These are phyloP conservation scores for Danio aesculapii DNA, from an alignment of 2,797 vertebrate species.

Conservation along the genomic window DNA sequence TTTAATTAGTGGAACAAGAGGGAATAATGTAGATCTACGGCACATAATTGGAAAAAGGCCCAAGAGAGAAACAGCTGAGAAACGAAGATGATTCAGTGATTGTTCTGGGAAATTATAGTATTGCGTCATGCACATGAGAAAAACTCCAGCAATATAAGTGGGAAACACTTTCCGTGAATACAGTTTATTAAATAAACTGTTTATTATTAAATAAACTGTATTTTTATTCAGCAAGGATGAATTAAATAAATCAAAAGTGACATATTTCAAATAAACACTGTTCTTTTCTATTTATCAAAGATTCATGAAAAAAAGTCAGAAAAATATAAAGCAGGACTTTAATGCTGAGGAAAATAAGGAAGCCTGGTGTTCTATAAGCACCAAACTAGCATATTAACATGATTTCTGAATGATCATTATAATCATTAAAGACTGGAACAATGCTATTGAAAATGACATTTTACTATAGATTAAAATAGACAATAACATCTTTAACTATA, in stretches of 20 bases:
- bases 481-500: no score
- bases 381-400: background rate
- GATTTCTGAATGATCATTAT: background rate
- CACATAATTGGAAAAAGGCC: slow-evolving; percentile 22
- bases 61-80: slow-evolving; percentile 13
- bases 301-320: background rate
- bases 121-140: slow-evolving; percentile 15
- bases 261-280: background rate
- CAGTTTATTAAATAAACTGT: background rate
- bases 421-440: background rate
- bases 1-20: slow-evolving; percentile 20
- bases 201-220: no score
- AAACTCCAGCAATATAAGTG: background rate
- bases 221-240: background rate
- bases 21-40: slow-evolving; percentile 21
- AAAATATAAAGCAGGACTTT: background rate
- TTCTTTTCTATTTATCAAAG: background rate
- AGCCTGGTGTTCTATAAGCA: background rate
- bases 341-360: background rate
- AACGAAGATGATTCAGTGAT: slow-evolving; percentile 9
- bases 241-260: background rate
- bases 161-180: slow-evolving; percentile 10
- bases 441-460: background rate
- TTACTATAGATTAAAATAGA: no score
- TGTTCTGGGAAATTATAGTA: background rate